These are phyloP conservation scores for Bolborhynchus lineola DNA, from an alignment of 2,113 vertebrate genomes.

Conservation along the genomic window DNA sequence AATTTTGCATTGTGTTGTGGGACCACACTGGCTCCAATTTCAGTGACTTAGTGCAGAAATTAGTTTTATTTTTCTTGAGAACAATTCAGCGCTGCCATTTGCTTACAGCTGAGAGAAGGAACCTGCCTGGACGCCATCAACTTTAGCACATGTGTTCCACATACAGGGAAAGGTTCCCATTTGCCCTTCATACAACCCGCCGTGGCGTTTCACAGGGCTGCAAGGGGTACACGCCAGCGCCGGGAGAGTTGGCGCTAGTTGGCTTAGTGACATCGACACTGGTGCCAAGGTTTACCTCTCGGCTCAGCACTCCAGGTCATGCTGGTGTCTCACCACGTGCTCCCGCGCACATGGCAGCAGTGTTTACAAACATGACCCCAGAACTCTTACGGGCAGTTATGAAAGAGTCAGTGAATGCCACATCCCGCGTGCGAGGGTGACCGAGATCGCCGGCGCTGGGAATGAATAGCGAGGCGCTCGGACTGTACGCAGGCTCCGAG, in stretches of 20 bases:
- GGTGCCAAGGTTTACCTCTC: conserved; percentile 73
- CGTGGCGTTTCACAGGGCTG: neutral
- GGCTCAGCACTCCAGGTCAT: conserved; percentile 50
- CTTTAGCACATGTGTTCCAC: fast-evolving
- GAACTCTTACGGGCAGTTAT: conserved; percentile 73
- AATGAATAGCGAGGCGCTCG: neutral
- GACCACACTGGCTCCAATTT: neutral
- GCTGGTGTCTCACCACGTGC: conserved; percentile 67
- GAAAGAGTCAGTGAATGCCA: conserved; percentile 59
- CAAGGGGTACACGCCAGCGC: neutral
- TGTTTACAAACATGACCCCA: conserved; percentile 87
- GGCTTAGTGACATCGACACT: conserved; percentile 6
- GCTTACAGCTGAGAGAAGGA: neutral
- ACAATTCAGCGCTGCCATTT: neutral
- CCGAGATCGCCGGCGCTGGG: neutral
- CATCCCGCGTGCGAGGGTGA: conserved; percentile 33
- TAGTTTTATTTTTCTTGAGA: neutral
- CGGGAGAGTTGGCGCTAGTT: neutral
- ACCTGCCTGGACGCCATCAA: neutral
- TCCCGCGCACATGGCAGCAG: conserved; percentile 73
- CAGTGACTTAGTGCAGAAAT: neutral
- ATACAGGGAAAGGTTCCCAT: neutral
- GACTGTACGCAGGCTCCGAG: neutral
- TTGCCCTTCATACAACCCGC: neutral
- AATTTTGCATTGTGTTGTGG: conserved; percentile 5